Conservation (phyloP, 2,113 vertebrate genomes). For the Heterotilapia buettikoferi region DNA sequence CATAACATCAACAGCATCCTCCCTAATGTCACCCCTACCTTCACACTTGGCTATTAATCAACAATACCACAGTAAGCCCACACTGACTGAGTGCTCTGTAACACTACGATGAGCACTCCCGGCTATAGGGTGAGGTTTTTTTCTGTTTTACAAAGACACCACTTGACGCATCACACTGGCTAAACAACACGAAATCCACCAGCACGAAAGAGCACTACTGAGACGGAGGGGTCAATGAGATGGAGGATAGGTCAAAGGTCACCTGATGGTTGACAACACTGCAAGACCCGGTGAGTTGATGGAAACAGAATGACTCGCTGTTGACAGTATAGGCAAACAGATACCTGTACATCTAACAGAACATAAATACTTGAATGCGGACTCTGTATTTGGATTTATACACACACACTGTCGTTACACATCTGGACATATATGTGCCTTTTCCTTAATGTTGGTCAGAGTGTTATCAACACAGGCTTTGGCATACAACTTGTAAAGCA, state of each 20-base stretch:
- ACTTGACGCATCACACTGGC: conserved; percentile 48
- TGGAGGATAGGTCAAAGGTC: conserved; percentile 11
- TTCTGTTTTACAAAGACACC: conserved; percentile 26
- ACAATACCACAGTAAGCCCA: neutral
- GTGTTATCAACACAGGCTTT: conserved; percentile 28
- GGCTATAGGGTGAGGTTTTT: neutral
- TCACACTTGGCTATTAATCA: neutral
- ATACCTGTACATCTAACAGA: conserved; percentile 25
- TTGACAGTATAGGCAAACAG: conserved; percentile 6
- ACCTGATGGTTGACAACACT: neutral
- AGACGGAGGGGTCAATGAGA: conserved; percentile 8
- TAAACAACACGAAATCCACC: conserved; percentile 64
- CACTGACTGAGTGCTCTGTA: neutral
- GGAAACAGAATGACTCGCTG: neutral
- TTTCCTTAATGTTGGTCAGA: conserved; percentile 14
- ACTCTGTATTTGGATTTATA: conserved; percentile 2
- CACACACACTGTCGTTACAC: conserved; percentile 20
- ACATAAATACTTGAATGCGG: conserved; percentile 32
- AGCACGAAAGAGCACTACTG: conserved; percentile 64
- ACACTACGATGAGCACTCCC: neutral
- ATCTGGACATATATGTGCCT: conserved; percentile 16
- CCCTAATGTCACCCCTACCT: neutral
- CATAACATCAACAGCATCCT: conserved; percentile 8
- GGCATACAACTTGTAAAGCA: conserved; percentile 19
- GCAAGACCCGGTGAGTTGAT: neutral